These are phyloP conservation scores for Chaenogobius annularis DNA, from an alignment of 2,113 vertebrate species.

Conservation along the genomic window DNA sequence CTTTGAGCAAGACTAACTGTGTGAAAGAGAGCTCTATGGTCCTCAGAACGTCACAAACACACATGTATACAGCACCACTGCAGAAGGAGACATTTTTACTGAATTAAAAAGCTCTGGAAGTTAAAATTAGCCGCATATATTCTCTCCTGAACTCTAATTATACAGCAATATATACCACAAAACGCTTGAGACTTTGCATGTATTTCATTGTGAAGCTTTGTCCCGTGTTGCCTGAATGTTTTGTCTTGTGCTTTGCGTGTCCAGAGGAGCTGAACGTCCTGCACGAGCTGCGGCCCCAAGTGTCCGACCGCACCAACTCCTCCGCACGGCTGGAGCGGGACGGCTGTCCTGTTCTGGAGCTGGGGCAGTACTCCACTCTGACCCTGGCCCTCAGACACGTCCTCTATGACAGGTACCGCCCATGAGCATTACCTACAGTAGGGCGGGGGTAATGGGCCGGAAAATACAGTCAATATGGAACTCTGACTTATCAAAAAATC, in stretches of 20 bases:
- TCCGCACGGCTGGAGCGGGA: conserved; percentile 67
- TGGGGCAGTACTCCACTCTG: conserved; percentile 86
- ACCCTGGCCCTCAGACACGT: conserved; percentile 75
- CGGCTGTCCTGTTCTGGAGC: conserved; percentile 76
- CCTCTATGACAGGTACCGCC: conserved; percentile 81
- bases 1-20: conserved; percentile 19
- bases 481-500: too few relatives aligned
- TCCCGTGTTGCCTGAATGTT: background rate
- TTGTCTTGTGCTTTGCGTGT: background rate
- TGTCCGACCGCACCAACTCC: conserved; percentile 73
- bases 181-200: too few relatives aligned
- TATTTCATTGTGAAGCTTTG: background rate
- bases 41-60: background rate
- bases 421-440: too few relatives aligned
- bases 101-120: background rate
- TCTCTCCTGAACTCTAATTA: too few relatives aligned
- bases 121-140: background rate
- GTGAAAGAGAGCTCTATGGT: too few relatives aligned
- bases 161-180: too few relatives aligned
- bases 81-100: background rate
- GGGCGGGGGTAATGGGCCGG: too few relatives aligned
- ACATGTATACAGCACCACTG: background rate
- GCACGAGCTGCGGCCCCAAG: conserved; percentile 68
- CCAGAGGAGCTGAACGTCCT: conserved; percentile 84
- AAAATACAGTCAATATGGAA: too few relatives aligned